Evolutionary conservation across 2,888 invertebrate species (phyloP).

Genomic region (Meiosimyza decipiens): DNA sequence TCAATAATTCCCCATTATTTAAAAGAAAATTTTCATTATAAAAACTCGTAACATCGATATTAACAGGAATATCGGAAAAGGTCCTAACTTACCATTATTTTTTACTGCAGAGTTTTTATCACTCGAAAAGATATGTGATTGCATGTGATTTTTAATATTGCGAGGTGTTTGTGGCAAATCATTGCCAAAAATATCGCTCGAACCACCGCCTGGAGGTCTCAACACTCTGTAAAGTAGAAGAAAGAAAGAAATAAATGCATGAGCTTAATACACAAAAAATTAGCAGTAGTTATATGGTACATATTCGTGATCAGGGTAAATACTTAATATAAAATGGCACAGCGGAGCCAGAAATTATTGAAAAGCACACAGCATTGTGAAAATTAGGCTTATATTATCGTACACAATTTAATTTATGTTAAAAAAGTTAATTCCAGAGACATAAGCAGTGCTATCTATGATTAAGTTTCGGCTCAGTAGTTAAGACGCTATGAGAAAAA

Average conservation of each 20-base stretch:
- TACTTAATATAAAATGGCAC: too few species aligned
- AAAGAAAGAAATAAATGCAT: constrained; percentile 25
- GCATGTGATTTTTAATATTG: constrained; percentile 65
- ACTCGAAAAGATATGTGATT: constrained; percentile 67
- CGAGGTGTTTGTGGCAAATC: constrained; percentile 64
- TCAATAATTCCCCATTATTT: neutral
- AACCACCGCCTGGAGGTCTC: constrained; percentile 74
- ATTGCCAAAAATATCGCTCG: constrained; percentile 70
- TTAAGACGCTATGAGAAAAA: too few species aligned
- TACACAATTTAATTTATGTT: too few species aligned
- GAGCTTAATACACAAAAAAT: neutral
- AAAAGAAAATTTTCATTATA: neutral
- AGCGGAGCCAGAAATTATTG: too few species aligned
- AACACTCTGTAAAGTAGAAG: constrained; percentile 69
- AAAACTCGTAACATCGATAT: neutral
- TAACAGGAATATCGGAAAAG: neutral
- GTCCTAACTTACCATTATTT: constrained; percentile 62
- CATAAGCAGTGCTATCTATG: too few species aligned
- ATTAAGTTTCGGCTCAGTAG: too few species aligned
- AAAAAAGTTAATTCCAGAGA: too few species aligned
- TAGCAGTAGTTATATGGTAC: too few species aligned
- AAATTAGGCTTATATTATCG: too few species aligned
- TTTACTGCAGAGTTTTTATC: constrained; percentile 60
- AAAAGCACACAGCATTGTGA: too few species aligned
- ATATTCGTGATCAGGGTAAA: too few species aligned